Conservation (phyloP, 1,140 invertebrate species). For the Bombus sibiricus region DNA sequence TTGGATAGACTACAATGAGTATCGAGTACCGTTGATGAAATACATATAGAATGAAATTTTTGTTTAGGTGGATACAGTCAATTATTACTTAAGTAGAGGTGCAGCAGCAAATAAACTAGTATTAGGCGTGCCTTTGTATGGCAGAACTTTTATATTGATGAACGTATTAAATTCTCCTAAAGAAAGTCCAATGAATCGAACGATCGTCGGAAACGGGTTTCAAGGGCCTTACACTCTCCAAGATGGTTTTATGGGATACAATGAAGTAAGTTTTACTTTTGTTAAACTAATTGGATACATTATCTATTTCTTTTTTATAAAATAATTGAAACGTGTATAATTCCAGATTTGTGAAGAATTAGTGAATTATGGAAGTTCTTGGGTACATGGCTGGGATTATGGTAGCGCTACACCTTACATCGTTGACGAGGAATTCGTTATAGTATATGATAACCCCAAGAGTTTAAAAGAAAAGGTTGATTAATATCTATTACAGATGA, state of each 20-base stretch:
- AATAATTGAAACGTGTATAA: background rate
- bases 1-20: background rate
- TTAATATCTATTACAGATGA: background rate
- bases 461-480: constrained; percentile 87
- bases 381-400: constrained; percentile 85
- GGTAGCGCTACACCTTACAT: constrained; percentile 85
- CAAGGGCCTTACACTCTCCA: constrained; percentile 90
- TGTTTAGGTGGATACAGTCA: constrained; percentile 87
- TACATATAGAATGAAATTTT: background rate
- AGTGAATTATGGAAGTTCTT: constrained; percentile 79
- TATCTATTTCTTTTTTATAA: background rate
- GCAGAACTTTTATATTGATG: constrained; percentile 88
- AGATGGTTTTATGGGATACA: constrained; percentile 93
- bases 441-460: constrained; percentile 86
- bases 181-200: constrained; percentile 78
- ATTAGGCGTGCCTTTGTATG: constrained; percentile 92
- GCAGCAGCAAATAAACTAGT: constrained; percentile 90
- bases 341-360: constrained; percentile 85
- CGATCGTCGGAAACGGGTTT: constrained; percentile 84
- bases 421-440: constrained; percentile 83
- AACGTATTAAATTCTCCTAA: constrained; percentile 48
- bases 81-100: constrained; percentile 88
- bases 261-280: constrained; percentile 86
- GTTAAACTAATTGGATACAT: background rate
- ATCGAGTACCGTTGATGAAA: background rate